Evolutionary conservation across 2,888 invertebrate species (phyloP), one percentile per base, ranked within the genome.

Genomic region (Pachydiplax longipennis): DNA sequence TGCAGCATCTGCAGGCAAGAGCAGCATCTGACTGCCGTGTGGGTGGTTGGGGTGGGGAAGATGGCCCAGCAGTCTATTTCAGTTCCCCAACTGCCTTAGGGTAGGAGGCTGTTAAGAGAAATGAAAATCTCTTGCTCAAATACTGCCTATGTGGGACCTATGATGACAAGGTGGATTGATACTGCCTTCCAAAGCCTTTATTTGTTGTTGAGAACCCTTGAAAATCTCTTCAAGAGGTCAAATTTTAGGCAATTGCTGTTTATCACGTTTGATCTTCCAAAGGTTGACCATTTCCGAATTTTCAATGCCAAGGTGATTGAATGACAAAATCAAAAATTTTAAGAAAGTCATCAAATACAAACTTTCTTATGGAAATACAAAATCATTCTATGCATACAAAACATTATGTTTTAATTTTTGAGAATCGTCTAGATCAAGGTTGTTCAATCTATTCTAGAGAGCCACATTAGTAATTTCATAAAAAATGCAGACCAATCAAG

Each of bases 21-120:
- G 44, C 12, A 48, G 48, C 25, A 82, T 48, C 15, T 82, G 82
- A 82, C 82, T 48, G 15, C 25, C 73, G 22, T 73, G 81, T 40
- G 35, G 81, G 37, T 65, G 61, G 87, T 61, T 87, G n/a, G 87
- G 87, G 22, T 61, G 87, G 40, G 22, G 37, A 37, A 6, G 81
- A 18, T 22, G 37, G 37, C 22, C n/a, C 37, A 53, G 31, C 25
- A 31, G 31, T 25, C 35, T 22, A 35, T 37, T 65, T 22, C 37
- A 37, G 18, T 22, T 31, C 13, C 61, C 87, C 87, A 40, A 61
- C 87, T 87, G 87, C 87, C 61, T 87, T 6, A 61, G 61, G 61
- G 61, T 61, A 22, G 87, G 87, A 87, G 87, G 87, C 15, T 87
- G 87, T 37, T 87, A 37, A 81, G n/a, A 44, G 37, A 22, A 18